These are phyloP conservation scores for Tenthredo livida DNA, from an alignment of 2,888 invertebrate genomes.

Conservation along the genomic window DNA sequence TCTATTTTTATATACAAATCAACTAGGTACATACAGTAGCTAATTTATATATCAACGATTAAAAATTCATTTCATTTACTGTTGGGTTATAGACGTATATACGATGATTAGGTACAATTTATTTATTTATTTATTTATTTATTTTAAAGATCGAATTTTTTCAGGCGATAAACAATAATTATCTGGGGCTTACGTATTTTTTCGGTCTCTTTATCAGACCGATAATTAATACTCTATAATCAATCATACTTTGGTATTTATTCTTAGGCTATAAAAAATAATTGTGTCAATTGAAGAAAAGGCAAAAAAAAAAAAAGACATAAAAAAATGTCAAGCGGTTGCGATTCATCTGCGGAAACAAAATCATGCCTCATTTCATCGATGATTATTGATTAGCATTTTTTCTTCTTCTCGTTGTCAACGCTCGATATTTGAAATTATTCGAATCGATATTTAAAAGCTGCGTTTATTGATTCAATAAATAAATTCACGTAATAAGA, in stretches of 20 bases:
- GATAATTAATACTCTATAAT: too few relatives aligned
- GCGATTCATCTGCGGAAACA: background rate
- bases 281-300: background rate
- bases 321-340: background rate
- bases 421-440: background rate
- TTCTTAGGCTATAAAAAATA: background rate
- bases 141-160: too few relatives aligned
- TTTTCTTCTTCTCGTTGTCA: background rate
- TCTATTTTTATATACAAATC: background rate
- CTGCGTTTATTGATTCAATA: background rate
- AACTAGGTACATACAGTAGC: background rate
- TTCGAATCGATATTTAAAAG: background rate
- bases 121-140: too few relatives aligned
- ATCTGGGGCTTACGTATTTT: too few relatives aligned
- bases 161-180: too few relatives aligned
- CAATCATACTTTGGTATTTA: background rate
- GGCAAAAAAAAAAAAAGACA: too few relatives aligned
- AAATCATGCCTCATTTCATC: background rate
- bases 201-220: too few relatives aligned
- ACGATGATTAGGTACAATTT: too few relatives aligned
- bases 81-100: too few relatives aligned
- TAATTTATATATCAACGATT: background rate
- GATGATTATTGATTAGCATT: background rate
- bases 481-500: background rate
- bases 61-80: background rate